Percentiles rank a stretch among this genome's conserved stretches.
Conservation (phyloP, 1,140 invertebrate genomes). For the Bombus superbus region DNA sequence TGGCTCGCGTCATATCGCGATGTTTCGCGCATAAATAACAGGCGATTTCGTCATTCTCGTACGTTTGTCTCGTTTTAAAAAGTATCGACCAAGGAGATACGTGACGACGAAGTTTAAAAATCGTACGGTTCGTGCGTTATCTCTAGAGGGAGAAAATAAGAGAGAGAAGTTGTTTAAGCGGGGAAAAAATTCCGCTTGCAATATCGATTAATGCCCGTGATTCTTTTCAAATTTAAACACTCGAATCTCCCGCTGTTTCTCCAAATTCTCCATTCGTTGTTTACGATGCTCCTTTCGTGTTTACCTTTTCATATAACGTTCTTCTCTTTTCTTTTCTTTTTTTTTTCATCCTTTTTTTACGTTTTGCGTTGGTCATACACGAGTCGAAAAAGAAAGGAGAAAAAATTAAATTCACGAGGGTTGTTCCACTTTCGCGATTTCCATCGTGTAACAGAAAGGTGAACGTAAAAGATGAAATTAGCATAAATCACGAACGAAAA, state of each 20-base stretch:
- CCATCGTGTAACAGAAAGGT: background rate
- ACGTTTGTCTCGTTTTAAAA: background rate
- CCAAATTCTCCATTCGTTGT: background rate
- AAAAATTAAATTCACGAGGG: background rate
- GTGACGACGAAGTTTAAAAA: background rate
- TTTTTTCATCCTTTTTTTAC: fast-evolving
- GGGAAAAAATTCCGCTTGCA: no score
- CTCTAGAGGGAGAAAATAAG: background rate
- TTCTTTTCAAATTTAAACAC: no score
- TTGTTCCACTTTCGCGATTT: background rate
- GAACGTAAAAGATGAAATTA: background rate
- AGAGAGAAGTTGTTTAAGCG: background rate
- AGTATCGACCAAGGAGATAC: background rate
- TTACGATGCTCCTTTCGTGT: background rate
- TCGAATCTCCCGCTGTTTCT: background rate
- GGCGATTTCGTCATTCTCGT: background rate
- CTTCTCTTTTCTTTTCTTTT: background rate
- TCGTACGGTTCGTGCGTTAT: background rate
- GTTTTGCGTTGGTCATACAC: no score
- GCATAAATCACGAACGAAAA: background rate
- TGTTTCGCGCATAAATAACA: background rate
- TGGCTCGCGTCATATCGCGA: background rate
- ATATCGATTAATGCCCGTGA: no score
- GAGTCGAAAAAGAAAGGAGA: background rate
- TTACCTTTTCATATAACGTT: no score